Base-by-base conservation (phyloP, 2,797 vertebrate genomes). In the Lepus oiostolus region DNA sequence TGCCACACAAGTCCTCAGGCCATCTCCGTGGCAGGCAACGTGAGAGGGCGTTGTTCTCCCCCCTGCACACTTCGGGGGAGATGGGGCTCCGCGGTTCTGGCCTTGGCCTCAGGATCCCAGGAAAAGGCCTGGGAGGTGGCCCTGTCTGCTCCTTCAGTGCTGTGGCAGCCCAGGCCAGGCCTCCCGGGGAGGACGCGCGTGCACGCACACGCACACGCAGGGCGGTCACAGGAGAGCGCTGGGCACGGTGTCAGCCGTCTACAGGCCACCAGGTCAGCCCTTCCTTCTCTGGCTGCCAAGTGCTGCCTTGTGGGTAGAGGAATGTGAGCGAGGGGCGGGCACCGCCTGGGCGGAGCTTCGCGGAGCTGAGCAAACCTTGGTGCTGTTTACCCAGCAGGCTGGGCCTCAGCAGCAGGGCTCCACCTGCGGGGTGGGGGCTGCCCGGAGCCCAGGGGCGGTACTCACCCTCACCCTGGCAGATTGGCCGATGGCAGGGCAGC, bases 301-400 rank as follows among this genome's bases (percentile, higher is more conserved):
- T 0, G 2, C 70, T 81, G 77, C 60, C 52, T 77, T 35, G 26
- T 75, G 47, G 62, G 35, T 1, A 85, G 22, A 82, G 21, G 77
- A 74, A 6, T 42, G 90, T 70, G 14, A 1, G 75, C 84, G 67
- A 32, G 90, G 93, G 83, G 95, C 96, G 85, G 58, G 62, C 52
- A 32, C 71, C 52, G 26, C 2, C 4, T 71, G 97, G 96, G 96
- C 97, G 97, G 97, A 96, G 97, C 97, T 91, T 88, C 30, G 50
- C 4, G 79, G 93, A 92, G 96, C 96, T 79, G 95, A 96, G 97
- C 97, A 81, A 97, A 97, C 96, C 50, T 63, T 4, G 38, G 5
- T 22, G 1, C 2, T 98, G 97, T 98, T 98, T 98, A 97, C 98
- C 98, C 98, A 97, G 52, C 32, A 97, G 98, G 98, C 96, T 96